Percentiles rank a stretch among this genome's conserved stretches.
These are phyloP conservation scores for Odontamblyopus lacepedii DNA, from an alignment of 2,797 vertebrate genomes.

Conservation along the genomic window DNA sequence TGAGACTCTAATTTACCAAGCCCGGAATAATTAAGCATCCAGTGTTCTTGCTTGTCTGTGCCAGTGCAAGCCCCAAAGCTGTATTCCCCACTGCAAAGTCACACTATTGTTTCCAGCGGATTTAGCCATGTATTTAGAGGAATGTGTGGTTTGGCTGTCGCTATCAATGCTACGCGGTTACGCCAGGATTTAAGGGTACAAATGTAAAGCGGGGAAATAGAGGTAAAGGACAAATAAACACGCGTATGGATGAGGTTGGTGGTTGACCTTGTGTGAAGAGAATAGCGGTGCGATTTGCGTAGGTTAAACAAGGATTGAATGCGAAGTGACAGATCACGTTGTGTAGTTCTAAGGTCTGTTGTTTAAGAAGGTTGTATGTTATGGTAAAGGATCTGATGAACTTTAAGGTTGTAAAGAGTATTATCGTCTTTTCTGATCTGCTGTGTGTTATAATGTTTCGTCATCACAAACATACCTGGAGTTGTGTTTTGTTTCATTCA, in stretches of 20 bases:
- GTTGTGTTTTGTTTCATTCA: too few species aligned
- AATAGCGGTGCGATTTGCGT: slow-evolving; percentile 11
- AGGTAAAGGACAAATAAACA: slow-evolving; percentile 22
- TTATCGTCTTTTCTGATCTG: too few species aligned
- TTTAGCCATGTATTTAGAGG: slow-evolving; percentile 50
- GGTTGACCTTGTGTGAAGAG: background rate
- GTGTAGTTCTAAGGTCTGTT: background rate
- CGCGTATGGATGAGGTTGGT: background rate
- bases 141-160: slow-evolving; percentile 37
- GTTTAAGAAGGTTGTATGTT: background rate
- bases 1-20: slow-evolving; percentile 75
- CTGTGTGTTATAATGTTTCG: too few species aligned
- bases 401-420: too few species aligned
- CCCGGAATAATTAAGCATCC: slow-evolving; percentile 76
- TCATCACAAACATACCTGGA: too few species aligned
- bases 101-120: slow-evolving; percentile 54
- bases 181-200: slow-evolving; percentile 19
- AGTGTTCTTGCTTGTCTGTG: slow-evolving; percentile 64
- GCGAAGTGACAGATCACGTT: background rate
- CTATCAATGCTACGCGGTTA: slow-evolving; percentile 24
- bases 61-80: slow-evolving; percentile 55
- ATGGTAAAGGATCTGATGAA: too few species aligned
- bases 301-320: slow-evolving; percentile 15
- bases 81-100: slow-evolving; percentile 44
- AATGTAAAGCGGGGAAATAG: slow-evolving; percentile 31